Evolutionary conservation across 2,888 invertebrate species (phyloP), one percentile per base, ranked within the genome.

Genomic region (Ichneumoninae sp.): DNA sequence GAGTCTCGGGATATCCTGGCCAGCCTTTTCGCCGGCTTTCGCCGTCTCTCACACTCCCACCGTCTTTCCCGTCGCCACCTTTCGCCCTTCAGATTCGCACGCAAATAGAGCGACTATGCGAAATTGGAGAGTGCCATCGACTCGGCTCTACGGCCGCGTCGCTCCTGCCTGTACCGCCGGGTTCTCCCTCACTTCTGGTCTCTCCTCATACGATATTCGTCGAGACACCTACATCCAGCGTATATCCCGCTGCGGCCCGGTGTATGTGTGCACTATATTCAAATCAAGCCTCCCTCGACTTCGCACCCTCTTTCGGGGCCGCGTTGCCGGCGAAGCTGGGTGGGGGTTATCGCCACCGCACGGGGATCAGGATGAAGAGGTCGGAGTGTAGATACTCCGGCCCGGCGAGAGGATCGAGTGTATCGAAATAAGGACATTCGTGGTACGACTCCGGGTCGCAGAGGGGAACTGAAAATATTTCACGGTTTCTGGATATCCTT

Each of bases 41-140:
- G 10, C 7, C 4, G 22, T 13, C 26, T 57, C 57, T 57, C 57
- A 22, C 57, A 26, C 57, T 62, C 47, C 44, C 60, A 1, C 57
- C 40, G n/a, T 22, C 54, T 57, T 60, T 47, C 62, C 47, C 19
- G 47, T 44, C 44, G 52, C 60, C 52, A 26, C 40, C 78, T 47
- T 62, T 68, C 44, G 57, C 26, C 52, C 44, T 52, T 50, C 40
- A 57, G 65, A 68, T 68, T 60, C 72, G 50, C 72, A 72, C 77
- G 72, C 69, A 79, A 78, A 82, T 82, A 69, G 74, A 82, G 52
- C 68, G 82, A 72, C 44, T 79, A 60, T 78, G 69, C 74, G 74
- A 33, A 78, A 79, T 82, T 82, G 77, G 77, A 50, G 68, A 82
- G 78, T 57, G 68, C 57, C 68, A 72, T 72, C 36, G 77, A 40